phyloP scores from a whole-genome alignment of 2,888 invertebrate species.

The Ochropleura leucogaster region DNA sequence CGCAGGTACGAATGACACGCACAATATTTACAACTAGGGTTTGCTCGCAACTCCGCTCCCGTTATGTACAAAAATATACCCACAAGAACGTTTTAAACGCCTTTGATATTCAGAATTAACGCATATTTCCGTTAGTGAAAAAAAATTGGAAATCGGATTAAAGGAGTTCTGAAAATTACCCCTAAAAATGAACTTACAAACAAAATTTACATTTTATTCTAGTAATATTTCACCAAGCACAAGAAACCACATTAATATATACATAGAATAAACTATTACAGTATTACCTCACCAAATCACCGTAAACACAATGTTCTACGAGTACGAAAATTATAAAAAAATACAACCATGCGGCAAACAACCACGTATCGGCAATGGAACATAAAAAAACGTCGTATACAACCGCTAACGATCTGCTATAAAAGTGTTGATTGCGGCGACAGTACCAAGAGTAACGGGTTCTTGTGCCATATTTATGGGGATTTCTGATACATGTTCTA shows the following conservation, averaged over 20 bases:
- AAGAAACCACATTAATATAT: constrained; percentile 6
- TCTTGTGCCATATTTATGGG: constrained; percentile 22
- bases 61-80: no score
- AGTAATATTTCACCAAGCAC: no score
- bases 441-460: constrained; percentile 39
- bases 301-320: no score
- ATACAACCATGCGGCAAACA: constrained; percentile 15
- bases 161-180: no score
- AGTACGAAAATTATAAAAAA: constrained; percentile 33
- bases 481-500: constrained; percentile 16
- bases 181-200: no score
- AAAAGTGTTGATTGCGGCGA: constrained; percentile 57
- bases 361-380: constrained; percentile 30
- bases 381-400: constrained; percentile 54
- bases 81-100: no score
- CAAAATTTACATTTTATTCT: no score
- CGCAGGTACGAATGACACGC: background rate
- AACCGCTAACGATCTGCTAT: constrained; percentile 49
- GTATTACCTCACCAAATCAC: constrained; percentile 9
- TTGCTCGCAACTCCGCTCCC: no score
- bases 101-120: no score
- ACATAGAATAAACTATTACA: constrained; percentile 1
- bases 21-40: background rate
- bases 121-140: no score
- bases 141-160: no score